These are phyloP conservation scores for Cladorhizidae sp. DNA, from an alignment of 37 sponge, comb jelly and placozoan species.

Conservation along the genomic window DNA sequence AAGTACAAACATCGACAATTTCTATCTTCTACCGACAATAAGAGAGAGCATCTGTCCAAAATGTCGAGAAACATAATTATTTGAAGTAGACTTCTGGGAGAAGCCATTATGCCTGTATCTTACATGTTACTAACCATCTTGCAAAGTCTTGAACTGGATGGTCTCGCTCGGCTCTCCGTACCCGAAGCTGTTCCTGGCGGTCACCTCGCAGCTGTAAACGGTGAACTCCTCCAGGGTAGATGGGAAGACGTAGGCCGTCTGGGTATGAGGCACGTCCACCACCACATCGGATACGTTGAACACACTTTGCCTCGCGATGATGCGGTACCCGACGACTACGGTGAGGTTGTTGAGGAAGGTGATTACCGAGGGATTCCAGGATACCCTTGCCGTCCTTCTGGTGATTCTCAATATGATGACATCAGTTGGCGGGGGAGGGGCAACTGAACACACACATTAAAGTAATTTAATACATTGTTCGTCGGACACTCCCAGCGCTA, in stretches of 20 bases:
- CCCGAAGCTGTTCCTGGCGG: background rate
- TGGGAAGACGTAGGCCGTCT: background rate
- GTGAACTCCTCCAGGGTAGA: slow-evolving; percentile 5
- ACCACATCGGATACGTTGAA: background rate
- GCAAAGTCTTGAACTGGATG: background rate
- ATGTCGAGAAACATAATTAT: too few relatives aligned
- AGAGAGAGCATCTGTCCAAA: background rate
- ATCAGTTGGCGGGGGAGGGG: background rate
- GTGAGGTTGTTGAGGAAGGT: background rate
- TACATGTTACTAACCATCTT: background rate
- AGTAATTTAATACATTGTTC: too few relatives aligned
- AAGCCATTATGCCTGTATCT: background rate
- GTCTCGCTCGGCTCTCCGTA: background rate
- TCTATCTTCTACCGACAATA: background rate
- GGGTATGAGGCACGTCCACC: background rate
- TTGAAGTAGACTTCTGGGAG: background rate
- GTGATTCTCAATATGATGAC: background rate
- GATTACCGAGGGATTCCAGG: background rate
- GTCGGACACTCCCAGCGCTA: too few relatives aligned
- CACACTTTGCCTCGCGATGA: background rate
- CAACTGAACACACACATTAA: background rate
- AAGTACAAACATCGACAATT: background rate
- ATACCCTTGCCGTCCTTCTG: background rate
- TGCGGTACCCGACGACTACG: background rate
- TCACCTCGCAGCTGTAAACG: background rate